These are phyloP conservation scores for Argyrosomus regius DNA, from an alignment of 2,797 vertebrate genomes.

Conservation along the genomic window DNA sequence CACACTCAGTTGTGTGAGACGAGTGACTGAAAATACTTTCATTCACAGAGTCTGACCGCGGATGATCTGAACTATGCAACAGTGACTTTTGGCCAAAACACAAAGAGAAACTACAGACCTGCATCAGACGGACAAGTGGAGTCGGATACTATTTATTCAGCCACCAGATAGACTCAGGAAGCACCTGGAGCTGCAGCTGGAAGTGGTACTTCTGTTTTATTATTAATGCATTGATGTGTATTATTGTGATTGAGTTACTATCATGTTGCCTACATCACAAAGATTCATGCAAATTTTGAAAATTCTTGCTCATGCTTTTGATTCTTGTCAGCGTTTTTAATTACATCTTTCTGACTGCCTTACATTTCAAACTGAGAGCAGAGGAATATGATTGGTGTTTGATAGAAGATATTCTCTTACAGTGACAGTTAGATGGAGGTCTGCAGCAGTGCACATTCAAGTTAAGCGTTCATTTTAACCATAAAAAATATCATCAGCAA, in stretches of 20 bases:
- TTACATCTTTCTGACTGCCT: no score
- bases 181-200: neutral
- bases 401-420: no score
- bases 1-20: neutral
- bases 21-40: neutral
- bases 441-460: no score
- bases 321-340: no score
- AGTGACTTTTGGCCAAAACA: no score
- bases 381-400: neutral
- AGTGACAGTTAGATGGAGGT: no score
- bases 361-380: neutral
- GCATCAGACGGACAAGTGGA: slow-evolving; percentile 5
- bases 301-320: no score
- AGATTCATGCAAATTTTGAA: no score
- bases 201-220: no score
- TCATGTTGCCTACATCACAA: no score
- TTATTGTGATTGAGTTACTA: no score
- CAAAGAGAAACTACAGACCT: neutral
- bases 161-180: slow-evolving; percentile 28
- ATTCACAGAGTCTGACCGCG: slow-evolving; percentile 6
- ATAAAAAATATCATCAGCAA: neutral
- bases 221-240: no score
- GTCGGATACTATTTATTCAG: slow-evolving; percentile 22
- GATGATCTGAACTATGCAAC: slow-evolving; percentile 44
- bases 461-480: neutral